Evolutionary conservation across 2,113 vertebrate genomes (phyloP), one percentile per base, ranked within the genome.

Genomic region (Trogon surrucura): DNA sequence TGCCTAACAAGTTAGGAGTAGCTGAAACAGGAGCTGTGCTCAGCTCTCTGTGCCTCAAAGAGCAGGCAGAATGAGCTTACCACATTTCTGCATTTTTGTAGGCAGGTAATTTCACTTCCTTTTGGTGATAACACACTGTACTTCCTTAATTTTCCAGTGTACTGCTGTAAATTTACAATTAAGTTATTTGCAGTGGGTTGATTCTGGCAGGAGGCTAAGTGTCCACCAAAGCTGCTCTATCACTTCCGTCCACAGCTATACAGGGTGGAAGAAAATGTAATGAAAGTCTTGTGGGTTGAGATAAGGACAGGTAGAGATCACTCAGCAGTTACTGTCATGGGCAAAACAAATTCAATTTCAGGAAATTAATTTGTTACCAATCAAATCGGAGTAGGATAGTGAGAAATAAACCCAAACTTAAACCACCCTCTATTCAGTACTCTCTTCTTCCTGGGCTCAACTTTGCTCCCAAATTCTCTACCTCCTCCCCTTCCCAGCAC

Each of bases 51-150:
- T 34, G 38, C 13, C 45, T 75, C 45, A 61, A 69, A 38, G 27
- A 29, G 26, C 1, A 0, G 16, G 16, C 0, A 2, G 13, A 0
- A 4, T 0, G 0, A 60, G 26, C 9, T 78, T 56, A 30, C 34
- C 3, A 60, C 25, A 11, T 44, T 50, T 82, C 19, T 69, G 11
- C 16, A 15, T 11, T 82, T 87, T 56, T 78, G 48, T 21, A 45
- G 41, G 67, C 47, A 94, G 56, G 71, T 29, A 89, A 41, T 84
- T 67, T 85, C 26, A 66, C 17, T 88, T 79, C 64, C 32, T 75
- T 3, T 1, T 15, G 4, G 10, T 3, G 6, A 74, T 36, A 94
- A 20, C 5, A 25, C 16, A 13, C 21, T 86, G 2, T 41, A 71
- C 13, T 72, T 94, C 45, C 57, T 86, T 58, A n/a, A 51, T 69